Percentiles rank a stretch among this genome's conserved stretches.
Conservation (phyloP, 2,113 vertebrate species). For the Pluvianellus socialis region DNA sequence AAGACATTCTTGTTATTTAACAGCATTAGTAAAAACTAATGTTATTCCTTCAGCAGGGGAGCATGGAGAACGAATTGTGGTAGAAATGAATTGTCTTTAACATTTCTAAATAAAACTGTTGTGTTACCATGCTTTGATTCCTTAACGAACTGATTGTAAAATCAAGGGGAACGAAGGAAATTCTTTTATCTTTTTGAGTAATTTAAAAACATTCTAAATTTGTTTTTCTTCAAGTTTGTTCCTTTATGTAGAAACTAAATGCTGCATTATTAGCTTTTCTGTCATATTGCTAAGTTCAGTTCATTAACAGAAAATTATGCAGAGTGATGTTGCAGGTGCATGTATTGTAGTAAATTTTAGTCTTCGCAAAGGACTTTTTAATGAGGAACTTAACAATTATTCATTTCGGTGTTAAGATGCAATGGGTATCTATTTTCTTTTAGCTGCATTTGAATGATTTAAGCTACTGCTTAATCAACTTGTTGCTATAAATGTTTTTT, state of each 20-base stretch:
- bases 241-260: background rate
- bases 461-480: background rate
- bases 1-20: background rate
- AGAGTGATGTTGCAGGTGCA: background rate
- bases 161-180: background rate
- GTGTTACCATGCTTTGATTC: background rate
- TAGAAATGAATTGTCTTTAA: background rate
- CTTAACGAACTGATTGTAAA: background rate
- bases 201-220: background rate
- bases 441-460: background rate
- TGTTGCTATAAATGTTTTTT: background rate
- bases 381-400: background rate
- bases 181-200: background rate
- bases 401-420: background rate
- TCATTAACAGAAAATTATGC: background rate
- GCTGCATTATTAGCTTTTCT: background rate
- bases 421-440: background rate
- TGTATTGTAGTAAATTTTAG: background rate
- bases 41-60: background rate
- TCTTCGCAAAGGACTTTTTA: background rate
- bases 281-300: background rate
- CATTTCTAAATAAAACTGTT: background rate
- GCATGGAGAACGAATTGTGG: background rate
- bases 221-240: background rate
- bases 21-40: background rate